Evolutionary conservation across 2,888 invertebrate genomes (phyloP).

Genomic region (Cosmorhoe ocellata): DNA sequence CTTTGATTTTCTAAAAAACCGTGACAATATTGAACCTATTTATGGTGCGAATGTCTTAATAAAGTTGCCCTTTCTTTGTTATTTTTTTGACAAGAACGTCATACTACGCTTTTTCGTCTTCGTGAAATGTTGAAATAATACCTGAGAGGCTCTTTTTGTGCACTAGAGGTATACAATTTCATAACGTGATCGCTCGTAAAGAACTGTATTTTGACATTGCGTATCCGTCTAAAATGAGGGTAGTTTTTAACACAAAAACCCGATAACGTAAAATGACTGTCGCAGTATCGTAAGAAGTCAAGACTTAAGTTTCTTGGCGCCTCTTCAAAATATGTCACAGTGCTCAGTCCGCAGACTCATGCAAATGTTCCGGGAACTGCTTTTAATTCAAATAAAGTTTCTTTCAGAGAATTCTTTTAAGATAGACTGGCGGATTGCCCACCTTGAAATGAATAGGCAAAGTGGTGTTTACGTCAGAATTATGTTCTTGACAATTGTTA

Average conservation of each 20-base stretch:
- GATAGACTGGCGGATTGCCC: slow-evolving; percentile 27
- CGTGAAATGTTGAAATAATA: no score
- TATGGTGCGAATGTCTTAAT: no score
- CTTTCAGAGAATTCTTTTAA: slow-evolving; percentile 29
- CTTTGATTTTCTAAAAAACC: neutral
- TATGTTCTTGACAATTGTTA: slow-evolving; percentile 10
- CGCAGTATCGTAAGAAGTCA: neutral
- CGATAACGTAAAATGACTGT: neutral
- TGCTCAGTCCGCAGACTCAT: slow-evolving; percentile 35
- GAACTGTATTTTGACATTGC: no score
- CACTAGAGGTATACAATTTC: no score
- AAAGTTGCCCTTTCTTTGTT: no score
- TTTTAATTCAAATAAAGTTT: slow-evolving; percentile 47
- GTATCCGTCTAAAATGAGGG: no score
- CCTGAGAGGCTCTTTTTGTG: no score
- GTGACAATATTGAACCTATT: no score
- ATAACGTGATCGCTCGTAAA: no score
- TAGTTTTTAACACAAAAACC: no score
- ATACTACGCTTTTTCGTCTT: no score
- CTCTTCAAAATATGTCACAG: slow-evolving; percentile 44
- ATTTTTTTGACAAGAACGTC: no score
- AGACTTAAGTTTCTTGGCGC: slow-evolving; percentile 45
- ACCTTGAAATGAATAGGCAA: slow-evolving; percentile 22
- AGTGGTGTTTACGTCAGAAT: slow-evolving; percentile 19
- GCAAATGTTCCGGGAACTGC: slow-evolving; percentile 42